Evolutionary conservation across 2,113 vertebrate genomes (phyloP).

Genomic region (Brachypodius melanocephalos): DNA sequence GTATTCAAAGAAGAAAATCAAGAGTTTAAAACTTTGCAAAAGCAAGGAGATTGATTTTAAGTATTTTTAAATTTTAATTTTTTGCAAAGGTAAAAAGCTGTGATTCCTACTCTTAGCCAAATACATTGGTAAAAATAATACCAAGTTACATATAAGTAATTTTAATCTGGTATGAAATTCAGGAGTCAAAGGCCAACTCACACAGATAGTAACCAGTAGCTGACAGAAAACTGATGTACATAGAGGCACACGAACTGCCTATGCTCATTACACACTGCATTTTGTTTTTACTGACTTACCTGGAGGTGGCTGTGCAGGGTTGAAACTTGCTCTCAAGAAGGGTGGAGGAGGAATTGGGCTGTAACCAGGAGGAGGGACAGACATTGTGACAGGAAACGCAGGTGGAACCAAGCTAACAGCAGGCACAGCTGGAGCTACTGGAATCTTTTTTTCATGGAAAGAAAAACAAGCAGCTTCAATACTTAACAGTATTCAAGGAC

Average conservation of each 20-base stretch:
- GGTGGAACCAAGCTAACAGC: conserved; percentile 92
- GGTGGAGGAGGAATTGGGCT: conserved; percentile 86
- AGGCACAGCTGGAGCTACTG: conserved; percentile 89
- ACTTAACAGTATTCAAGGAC: not conserved
- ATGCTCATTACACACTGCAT: not conserved
- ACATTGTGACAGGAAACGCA: conserved; percentile 89
- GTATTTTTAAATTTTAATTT: not conserved
- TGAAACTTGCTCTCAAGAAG: conserved; percentile 90
- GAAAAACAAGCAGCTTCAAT: conserved; percentile 2
- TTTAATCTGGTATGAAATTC: not conserved
- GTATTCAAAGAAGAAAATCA: not conserved
- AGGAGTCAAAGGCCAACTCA: not conserved
- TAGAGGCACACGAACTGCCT: not conserved
- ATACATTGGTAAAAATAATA: not conserved
- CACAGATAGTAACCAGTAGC: not conserved
- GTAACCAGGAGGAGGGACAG: conserved; percentile 94
- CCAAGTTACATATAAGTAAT: not conserved
- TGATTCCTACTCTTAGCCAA: not conserved
- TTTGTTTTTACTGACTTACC: conserved; percentile 72
- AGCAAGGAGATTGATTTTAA: not conserved
- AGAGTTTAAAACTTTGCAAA: not conserved
- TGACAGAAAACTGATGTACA: not conserved
- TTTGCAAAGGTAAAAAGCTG: not conserved
- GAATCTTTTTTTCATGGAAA: conserved; percentile 78
- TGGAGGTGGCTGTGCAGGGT: conserved; percentile 93